A percentile compares a stretch with the other conserved stretches of the same genome.
phyloP scores from a whole-genome alignment of 30 jellyfish, hydroid and myxozoan genomes.

The Pseudorhiza aurosa region DNA sequence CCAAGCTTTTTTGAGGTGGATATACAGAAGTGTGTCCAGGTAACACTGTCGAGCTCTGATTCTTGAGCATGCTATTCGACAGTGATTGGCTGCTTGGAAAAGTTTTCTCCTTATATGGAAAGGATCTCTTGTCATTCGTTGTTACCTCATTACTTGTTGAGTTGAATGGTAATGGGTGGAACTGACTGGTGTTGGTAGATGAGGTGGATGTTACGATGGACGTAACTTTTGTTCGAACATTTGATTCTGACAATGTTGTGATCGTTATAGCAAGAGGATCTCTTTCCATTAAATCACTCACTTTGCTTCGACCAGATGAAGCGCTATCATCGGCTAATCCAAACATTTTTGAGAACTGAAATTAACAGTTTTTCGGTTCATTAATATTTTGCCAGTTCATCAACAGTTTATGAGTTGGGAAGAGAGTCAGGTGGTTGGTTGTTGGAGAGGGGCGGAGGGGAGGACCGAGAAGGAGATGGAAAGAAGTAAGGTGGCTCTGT shows the following conservation, averaged over 20 bases:
- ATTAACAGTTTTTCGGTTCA: not conserved
- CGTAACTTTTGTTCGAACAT: not conserved
- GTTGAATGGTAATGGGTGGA: conserved; percentile 9
- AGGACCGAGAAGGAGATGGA: too few relatives aligned
- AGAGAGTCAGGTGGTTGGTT: too few relatives aligned
- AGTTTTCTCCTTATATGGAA: not conserved
- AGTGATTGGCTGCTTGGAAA: not conserved
- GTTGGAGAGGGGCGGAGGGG: too few relatives aligned
- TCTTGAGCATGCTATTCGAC: too few relatives aligned
- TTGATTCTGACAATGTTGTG: not conserved
- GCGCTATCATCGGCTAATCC: conserved; percentile 31
- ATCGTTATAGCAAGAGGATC: not conserved
- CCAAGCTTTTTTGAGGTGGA: not conserved
- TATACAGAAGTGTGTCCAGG: too few relatives aligned
- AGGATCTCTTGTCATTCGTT: too few relatives aligned
- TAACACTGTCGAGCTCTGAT: too few relatives aligned
- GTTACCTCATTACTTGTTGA: not conserved
- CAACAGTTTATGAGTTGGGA: too few relatives aligned
- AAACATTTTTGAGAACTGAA: conserved; percentile 53
- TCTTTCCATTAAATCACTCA: conserved; percentile 9
- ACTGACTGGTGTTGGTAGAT: not conserved
- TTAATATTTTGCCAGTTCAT: too few relatives aligned
- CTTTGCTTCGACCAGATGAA: not conserved
- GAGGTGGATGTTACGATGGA: not conserved
- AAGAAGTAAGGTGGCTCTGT: too few relatives aligned